phyloP scores from a whole-genome alignment of 2,888 invertebrate species.

The Miltochrista miniata region DNA sequence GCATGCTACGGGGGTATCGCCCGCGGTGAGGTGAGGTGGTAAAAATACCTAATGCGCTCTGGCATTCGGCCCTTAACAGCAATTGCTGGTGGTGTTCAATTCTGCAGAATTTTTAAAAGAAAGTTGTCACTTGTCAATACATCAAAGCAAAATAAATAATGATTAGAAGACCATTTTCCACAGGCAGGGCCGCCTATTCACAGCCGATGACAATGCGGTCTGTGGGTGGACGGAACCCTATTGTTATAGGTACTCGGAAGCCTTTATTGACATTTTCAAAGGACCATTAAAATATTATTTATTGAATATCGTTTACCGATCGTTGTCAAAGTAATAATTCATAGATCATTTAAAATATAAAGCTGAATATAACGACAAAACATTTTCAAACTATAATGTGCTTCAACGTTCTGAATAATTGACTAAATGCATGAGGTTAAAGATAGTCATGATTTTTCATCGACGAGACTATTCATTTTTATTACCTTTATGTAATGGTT shows the following conservation, averaged over 20 bases:
- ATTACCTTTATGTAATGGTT: too few species aligned
- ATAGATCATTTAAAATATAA: conserved; percentile 38
- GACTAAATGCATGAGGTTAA: too few species aligned
- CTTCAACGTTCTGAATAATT: too few species aligned
- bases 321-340: conserved; percentile 52
- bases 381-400: conserved; percentile 24
- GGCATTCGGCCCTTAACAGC: too few species aligned
- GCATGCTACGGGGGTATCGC: too few species aligned
- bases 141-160: conserved; percentile 55
- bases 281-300: conserved; percentile 73
- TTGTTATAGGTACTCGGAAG: conserved; percentile 78
- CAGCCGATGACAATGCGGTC: conserved; percentile 66
- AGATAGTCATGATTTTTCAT: too few species aligned
- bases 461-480: too few species aligned
- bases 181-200: conserved; percentile 66
- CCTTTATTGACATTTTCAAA: conserved; percentile 80
- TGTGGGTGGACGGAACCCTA: conserved; percentile 71
- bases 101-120: conserved; percentile 56
- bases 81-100: conserved; percentile 32
- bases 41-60: too few species aligned
- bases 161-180: conserved; percentile 73
- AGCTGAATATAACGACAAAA: conserved; percentile 33
- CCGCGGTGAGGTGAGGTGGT: too few species aligned
- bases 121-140: conserved; percentile 64
- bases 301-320: conserved; percentile 65